phyloP scores from a whole-genome alignment of 2,797 vertebrate species.

The Sebastes paucispinis region DNA sequence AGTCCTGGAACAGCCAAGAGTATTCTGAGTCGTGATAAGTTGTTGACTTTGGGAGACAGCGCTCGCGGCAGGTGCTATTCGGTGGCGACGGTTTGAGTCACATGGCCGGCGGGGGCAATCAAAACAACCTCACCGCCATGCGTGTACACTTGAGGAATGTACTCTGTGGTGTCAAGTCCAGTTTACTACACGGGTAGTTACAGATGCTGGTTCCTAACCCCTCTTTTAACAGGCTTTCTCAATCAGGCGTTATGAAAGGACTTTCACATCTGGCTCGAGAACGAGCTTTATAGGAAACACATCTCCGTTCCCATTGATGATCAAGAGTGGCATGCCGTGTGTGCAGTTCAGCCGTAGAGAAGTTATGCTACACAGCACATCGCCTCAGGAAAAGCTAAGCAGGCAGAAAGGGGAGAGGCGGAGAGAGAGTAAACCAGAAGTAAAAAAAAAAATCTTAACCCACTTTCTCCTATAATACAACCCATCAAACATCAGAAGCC shows the following conservation, averaged over 20 bases:
- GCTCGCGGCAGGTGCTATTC: slow-evolving; percentile 57
- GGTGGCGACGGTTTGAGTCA: slow-evolving; percentile 35
- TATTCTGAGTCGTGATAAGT: slow-evolving; percentile 66
- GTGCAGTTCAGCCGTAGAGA: slow-evolving; percentile 34
- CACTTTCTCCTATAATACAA: slow-evolving; percentile 70
- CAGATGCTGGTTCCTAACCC: slow-evolving; percentile 23
- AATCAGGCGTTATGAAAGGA: slow-evolving; percentile 46
- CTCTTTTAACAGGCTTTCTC: slow-evolving; percentile 36
- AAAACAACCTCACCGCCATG: slow-evolving; percentile 54
- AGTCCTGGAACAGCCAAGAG: slow-evolving; percentile 37
- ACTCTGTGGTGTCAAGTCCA: slow-evolving; percentile 43
- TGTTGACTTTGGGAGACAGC: slow-evolving; percentile 54
- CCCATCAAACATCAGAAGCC: slow-evolving; percentile 76
- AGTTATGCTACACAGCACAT: slow-evolving; percentile 49
- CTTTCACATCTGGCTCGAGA: slow-evolving; percentile 55
- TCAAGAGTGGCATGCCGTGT: slow-evolving; percentile 54
- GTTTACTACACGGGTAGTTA: slow-evolving; percentile 47
- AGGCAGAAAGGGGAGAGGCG: slow-evolving; percentile 25
- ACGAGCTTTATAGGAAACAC: slow-evolving; percentile 35
- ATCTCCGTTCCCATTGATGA: slow-evolving; percentile 52
- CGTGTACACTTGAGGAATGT: slow-evolving; percentile 45
- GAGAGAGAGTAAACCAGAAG: slow-evolving; percentile 36
- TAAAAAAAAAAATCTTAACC: slow-evolving; percentile 46
- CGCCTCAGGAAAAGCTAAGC: slow-evolving; percentile 55
- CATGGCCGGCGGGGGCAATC: slow-evolving; percentile 27